phyloP scores from a whole-genome alignment of 37 sponge, comb jelly and placozoan species.

The Tethya wilhelma region DNA sequence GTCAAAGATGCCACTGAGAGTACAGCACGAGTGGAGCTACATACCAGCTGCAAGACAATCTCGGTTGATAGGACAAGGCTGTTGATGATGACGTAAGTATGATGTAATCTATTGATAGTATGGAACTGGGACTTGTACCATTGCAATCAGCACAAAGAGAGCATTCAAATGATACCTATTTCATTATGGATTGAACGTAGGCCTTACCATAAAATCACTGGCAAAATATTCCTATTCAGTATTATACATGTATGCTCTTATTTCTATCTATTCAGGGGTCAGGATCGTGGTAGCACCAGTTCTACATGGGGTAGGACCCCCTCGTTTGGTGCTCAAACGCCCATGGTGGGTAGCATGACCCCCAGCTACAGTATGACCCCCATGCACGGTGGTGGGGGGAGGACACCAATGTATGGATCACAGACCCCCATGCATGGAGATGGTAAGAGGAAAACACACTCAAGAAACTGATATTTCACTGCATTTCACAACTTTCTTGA shows the following conservation, averaged over 20 bases:
- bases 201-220: too few species aligned
- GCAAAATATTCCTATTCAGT: too few species aligned
- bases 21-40: constrained; percentile 95
- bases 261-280: constrained; percentile 45
- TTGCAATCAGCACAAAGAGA: too few species aligned
- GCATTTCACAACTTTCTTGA: neutral
- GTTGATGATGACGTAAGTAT: constrained; percentile 50
- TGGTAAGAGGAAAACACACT: constrained; percentile 17
- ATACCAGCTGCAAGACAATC: constrained; percentile 90
- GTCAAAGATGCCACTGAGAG: constrained; percentile 97
- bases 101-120: neutral
- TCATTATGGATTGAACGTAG: too few species aligned
- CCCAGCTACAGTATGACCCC: constrained; percentile 87
- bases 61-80: constrained; percentile 81
- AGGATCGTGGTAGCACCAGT: constrained; percentile 54
- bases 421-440: constrained; percentile 85
- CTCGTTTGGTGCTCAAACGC: constrained; percentile 85
- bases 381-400: constrained; percentile 74
- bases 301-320: constrained; percentile 81
- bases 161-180: too few species aligned
- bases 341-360: constrained; percentile 86
- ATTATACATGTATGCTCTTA: too few species aligned
- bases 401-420: constrained; percentile 95
- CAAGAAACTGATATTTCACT: neutral
- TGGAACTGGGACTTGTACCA: too few species aligned